phyloP scores from a whole-genome alignment of 2,113 vertebrate species.

The Phasianus colchicus region DNA sequence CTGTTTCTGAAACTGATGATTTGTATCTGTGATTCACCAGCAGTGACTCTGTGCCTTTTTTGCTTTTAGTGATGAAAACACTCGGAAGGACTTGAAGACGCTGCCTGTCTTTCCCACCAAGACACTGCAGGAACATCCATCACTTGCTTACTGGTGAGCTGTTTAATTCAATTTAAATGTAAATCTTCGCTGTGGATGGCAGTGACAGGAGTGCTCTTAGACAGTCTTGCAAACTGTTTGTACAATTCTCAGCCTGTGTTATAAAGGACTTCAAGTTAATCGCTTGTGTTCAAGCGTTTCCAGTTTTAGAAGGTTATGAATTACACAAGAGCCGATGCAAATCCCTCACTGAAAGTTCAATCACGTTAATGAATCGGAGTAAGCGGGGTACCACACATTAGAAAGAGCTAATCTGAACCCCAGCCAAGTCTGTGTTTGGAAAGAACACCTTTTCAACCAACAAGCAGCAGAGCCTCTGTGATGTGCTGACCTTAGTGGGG shows the following conservation, averaged over 20 bases:
- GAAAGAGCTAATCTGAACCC: neutral
- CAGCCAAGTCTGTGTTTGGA: neutral
- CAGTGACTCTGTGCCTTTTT: neutral
- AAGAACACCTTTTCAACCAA: neutral
- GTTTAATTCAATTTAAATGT: neutral
- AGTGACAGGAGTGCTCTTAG: neutral
- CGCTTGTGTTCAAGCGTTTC: neutral
- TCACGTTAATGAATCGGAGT: neutral
- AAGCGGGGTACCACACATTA: neutral
- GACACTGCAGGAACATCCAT: constrained; percentile 94
- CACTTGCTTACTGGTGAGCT: constrained; percentile 93
- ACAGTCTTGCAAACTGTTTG: neutral
- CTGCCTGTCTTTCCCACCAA: constrained; percentile 91
- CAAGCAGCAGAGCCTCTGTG: neutral
- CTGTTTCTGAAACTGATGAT: neutral
- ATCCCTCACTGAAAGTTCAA: neutral
- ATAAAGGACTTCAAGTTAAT: neutral
- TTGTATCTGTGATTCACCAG: neutral
- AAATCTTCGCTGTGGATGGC: neutral
- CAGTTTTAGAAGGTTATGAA: constrained; percentile 3
- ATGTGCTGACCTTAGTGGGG: neutral
- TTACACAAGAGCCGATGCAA: neutral
- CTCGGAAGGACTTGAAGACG: constrained; percentile 89
- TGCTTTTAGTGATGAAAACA: constrained; percentile 84
- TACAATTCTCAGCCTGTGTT: neutral